Percentiles rank a stretch among this genome's conserved stretches.
phyloP scores from a whole-genome alignment of 2,113 vertebrate genomes.

The Tympanuchus pallidicinctus region DNA sequence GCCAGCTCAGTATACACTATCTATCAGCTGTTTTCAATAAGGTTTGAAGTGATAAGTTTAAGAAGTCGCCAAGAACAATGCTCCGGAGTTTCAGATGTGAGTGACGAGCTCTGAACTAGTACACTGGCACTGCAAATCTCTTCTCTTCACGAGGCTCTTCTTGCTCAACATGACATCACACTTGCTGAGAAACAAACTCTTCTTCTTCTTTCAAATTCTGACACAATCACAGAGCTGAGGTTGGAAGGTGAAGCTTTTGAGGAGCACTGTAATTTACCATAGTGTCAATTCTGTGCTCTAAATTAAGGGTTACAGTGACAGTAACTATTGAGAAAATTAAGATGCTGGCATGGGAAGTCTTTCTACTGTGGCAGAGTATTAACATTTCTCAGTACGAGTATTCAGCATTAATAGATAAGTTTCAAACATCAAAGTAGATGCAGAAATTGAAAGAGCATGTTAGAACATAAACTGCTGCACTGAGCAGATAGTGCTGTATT shows the following conservation, averaged over 20 bases:
- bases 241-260: slow-evolving; percentile 33
- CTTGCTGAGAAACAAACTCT: slow-evolving; percentile 43
- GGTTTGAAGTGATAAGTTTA: slow-evolving; percentile 19
- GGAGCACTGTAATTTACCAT: slow-evolving; percentile 31
- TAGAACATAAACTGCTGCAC: slow-evolving; percentile 17
- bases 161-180: slow-evolving; percentile 43
- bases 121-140: slow-evolving; percentile 59
- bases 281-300: slow-evolving; percentile 49
- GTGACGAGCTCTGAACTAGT: slow-evolving; percentile 36
- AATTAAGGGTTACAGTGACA: slow-evolving; percentile 70
- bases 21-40: slow-evolving; percentile 13
- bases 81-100: slow-evolving; percentile 30
- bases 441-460: not conserved
- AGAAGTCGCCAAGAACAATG: slow-evolving; percentile 24
- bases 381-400: slow-evolving; percentile 33
- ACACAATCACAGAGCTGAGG: not conserved
- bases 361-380: slow-evolving; percentile 18
- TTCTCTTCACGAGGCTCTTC: slow-evolving; percentile 18
- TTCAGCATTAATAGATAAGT: slow-evolving; percentile 54
- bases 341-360: slow-evolving; percentile 13
- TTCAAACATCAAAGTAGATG: slow-evolving; percentile 37
- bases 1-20: not conserved
- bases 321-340: slow-evolving; percentile 57
- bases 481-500: not conserved
- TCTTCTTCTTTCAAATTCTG: slow-evolving; percentile 43